Evolutionary conservation across 2,888 invertebrate species (phyloP), one percentile per base, ranked within the genome.

Genomic region (Pollenia griseotomentosa): DNA sequence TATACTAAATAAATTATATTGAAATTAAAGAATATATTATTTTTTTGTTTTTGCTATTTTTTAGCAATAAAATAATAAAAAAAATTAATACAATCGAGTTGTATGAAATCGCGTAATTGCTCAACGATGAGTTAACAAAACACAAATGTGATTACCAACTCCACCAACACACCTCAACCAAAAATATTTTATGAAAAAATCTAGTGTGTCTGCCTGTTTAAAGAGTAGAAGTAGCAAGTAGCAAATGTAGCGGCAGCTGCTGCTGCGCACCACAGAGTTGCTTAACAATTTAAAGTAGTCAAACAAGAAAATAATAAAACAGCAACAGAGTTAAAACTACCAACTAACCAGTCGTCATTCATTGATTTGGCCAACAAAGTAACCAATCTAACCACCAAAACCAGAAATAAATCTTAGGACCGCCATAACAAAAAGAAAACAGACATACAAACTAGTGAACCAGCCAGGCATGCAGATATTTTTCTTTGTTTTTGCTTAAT

Each of bases 281-380:
- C 84, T 78, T 66, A 87, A 87, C 55, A 81, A 77, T 83, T 71
- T 63, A 63, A 81, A 87, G 77, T 59, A 80, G 86, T 87, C 83
- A 83, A 83, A 71, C 86, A 59, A 87, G 83, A 77, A 83, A 23
- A 57, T 33, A 19, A 19, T n/a, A 23, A 74, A 61, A 19, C 74
- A 57, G 14, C 63, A 55, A 75, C 14, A 48, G 68, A 83, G 44
- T 63, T 71, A 46, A 59, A 74, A 66, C 57, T 66, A 74, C 42
- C 55, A 63, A 65, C 44, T 53, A 68, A 73, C 68, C 61, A 77
- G 46, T 57, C 55, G 61, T 75, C 53, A 83, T 83, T 63, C 83
- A 83, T 78, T 65, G 77, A 71, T 57, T 83, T 83, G 57, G 71
- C 63, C 63, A 78, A 75, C 55, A 65, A 71, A 73, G 57, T 73